Percentiles rank a stretch among this genome's conserved stretches.
Conservation (phyloP, 2,113 vertebrate species). For the Hippocampus comes region DNA sequence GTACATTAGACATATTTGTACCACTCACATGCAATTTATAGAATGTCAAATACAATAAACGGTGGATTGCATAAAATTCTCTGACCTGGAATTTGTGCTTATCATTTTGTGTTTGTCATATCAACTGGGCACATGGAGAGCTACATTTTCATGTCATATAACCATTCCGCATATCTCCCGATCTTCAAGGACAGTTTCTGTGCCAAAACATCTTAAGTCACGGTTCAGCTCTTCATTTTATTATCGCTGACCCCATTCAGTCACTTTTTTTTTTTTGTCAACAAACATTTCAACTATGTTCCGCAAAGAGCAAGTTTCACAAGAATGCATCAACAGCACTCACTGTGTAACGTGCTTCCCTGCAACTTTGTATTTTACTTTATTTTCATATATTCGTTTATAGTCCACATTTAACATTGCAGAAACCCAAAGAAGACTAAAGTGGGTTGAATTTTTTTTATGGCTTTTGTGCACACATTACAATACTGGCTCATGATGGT, state of each 20-base stretch:
- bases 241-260: background rate
- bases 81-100: no score
- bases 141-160: slow-evolving; percentile 1
- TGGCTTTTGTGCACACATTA: no score
- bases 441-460: no score
- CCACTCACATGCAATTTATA: no score
- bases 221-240: background rate
- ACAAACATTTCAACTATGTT: slow-evolving; percentile 30
- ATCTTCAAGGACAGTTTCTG: background rate
- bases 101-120: background rate
- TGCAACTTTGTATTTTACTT: background rate
- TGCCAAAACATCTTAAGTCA: background rate
- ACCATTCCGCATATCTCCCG: background rate
- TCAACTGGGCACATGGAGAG: background rate
- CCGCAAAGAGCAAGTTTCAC: background rate
- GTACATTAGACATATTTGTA: no score
- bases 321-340: slow-evolving; percentile 5
- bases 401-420: background rate
- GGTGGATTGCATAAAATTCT: no score
- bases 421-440: background rate
- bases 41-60: no score
- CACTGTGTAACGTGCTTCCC: background rate
- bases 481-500: no score
- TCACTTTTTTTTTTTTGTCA: background rate
- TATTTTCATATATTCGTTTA: background rate